A percentile compares a stretch with the other conserved stretches of the same genome.
Conservation (phyloP, 2,888 invertebrate genomes). For the Artemia sp. region DNA sequence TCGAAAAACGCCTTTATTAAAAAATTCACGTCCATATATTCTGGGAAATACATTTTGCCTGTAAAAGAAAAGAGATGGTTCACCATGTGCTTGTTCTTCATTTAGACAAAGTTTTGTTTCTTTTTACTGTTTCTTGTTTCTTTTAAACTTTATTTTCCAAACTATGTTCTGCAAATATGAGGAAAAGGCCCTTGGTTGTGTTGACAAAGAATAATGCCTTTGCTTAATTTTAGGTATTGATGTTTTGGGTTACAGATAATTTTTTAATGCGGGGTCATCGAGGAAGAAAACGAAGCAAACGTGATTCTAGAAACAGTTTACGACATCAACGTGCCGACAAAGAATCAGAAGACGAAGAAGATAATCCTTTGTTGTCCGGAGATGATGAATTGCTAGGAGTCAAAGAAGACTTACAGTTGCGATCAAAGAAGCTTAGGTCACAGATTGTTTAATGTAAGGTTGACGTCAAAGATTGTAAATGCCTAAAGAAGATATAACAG, state of each 20-base stretch:
- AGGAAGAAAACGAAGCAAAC: slow-evolving; percentile 32
- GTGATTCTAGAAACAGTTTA: slow-evolving; percentile 27
- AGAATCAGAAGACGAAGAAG: slow-evolving; percentile 42
- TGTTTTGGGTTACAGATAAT: slow-evolving; percentile 73
- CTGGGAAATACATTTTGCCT: too few relatives aligned
- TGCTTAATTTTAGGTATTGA: slow-evolving; percentile 46
- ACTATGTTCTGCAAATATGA: slow-evolving; percentile 19
- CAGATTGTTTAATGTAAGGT: not conserved
- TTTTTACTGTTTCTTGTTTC: too few relatives aligned
- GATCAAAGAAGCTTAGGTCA: not conserved
- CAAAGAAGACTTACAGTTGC: slow-evolving; percentile 19
- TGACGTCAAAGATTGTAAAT: too few relatives aligned
- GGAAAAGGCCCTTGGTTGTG: slow-evolving; percentile 24
- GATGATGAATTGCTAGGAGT: slow-evolving; percentile 46
- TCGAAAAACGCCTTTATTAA: too few relatives aligned
- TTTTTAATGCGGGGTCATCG: slow-evolving; percentile 52
- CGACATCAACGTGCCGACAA: slow-evolving; percentile 36
- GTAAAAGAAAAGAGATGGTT: too few relatives aligned
- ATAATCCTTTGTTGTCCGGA: slow-evolving; percentile 44
- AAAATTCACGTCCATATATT: too few relatives aligned
- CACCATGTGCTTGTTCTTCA: too few relatives aligned
- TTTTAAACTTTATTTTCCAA: slow-evolving; percentile 14
- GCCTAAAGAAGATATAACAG: too few relatives aligned
- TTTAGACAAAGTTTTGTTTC: too few relatives aligned
- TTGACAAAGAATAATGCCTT: slow-evolving; percentile 17